These are phyloP conservation scores for Rhinichthys klamathensis DNA, from an alignment of 2,113 vertebrate species.

Conservation along the genomic window DNA sequence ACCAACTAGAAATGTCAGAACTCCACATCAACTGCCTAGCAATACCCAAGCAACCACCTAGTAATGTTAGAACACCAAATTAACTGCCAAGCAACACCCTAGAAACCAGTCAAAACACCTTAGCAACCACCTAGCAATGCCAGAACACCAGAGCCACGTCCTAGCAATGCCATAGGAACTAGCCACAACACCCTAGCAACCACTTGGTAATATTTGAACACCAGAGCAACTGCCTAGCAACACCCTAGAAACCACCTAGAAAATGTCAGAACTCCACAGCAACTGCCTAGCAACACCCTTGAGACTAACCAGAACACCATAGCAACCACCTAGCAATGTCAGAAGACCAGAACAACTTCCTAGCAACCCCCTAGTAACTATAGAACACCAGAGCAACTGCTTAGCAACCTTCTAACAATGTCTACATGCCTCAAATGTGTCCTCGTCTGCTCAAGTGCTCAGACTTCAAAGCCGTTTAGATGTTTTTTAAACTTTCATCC, in stretches of 20 bases:
- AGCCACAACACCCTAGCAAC: background rate
- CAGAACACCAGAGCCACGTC: background rate
- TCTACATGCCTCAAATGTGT: conserved; percentile 46
- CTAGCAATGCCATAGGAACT: background rate
- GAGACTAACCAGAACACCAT: background rate
- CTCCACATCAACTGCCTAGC: background rate
- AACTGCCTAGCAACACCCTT: background rate
- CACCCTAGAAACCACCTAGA: background rate
- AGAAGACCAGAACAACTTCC: background rate
- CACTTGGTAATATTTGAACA: background rate
- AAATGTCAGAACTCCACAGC: background rate
- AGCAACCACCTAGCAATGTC: background rate
- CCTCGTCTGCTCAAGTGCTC: conserved; percentile 65
- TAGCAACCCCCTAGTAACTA: background rate
- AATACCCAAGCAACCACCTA: background rate
- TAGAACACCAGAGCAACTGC: background rate
- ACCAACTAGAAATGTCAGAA: background rate
- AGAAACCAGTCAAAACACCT: background rate
- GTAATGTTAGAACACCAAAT: background rate
- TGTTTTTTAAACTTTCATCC: background rate
- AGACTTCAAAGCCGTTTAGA: background rate
- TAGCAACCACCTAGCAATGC: background rate
- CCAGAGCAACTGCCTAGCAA: background rate
- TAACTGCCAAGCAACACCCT: background rate
- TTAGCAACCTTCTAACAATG: background rate